A percentile compares a stretch with the other conserved stretches of the same genome.
Conservation (phyloP, 2,797 vertebrate genomes). For the Xenops minutus region DNA sequence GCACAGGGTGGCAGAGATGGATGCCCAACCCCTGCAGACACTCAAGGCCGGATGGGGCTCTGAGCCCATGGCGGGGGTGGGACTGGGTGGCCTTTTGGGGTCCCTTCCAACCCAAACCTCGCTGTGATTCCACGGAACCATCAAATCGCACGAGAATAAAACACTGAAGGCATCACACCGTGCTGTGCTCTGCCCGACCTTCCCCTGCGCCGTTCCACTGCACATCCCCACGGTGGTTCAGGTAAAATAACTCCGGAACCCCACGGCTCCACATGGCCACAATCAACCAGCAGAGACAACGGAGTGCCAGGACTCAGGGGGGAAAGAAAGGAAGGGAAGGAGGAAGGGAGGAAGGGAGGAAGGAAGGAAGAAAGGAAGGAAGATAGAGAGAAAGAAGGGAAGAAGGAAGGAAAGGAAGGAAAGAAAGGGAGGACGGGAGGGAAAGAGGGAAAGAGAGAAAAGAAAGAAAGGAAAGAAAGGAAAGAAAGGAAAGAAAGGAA, state of each 20-base stretch:
- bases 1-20: not conserved
- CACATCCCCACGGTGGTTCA: accelerated
- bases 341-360: no score
- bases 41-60: accelerated
- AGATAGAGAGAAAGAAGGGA: no score
- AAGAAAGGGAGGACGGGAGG: no score
- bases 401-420: no score
- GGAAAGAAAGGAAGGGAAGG: no score
- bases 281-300: accelerated
- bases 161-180: accelerated
- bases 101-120: not conserved
- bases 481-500: no score
- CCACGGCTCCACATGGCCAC: accelerated
- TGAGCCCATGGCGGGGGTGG: accelerated
- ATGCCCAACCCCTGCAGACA: not conserved
- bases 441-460: no score
- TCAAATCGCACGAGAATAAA: accelerated
- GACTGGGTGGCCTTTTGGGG: accelerated
- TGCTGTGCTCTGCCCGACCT: accelerated
- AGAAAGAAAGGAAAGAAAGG: no score
- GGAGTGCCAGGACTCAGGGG: accelerated
- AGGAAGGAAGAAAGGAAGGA: no score
- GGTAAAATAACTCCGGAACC: accelerated
- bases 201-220: accelerated
- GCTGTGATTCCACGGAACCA: accelerated